phyloP scores from a whole-genome alignment of 2,797 vertebrate genomes.

The Aselliscus stoliczkanus region DNA sequence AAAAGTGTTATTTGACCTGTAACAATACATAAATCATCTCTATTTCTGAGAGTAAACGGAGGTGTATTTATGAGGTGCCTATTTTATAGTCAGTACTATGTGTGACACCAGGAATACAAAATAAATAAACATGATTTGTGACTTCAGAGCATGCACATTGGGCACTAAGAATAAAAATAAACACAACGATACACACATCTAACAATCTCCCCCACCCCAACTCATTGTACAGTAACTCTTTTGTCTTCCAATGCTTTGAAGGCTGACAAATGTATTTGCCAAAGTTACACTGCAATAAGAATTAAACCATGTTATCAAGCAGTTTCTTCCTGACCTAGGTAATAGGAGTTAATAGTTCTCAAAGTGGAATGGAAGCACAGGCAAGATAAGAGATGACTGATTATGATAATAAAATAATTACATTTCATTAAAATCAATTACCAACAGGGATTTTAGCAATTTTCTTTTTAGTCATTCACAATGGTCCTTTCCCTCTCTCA shows the following conservation, averaged over 20 bases:
- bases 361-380: slow-evolving; percentile 34
- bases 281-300: not conserved
- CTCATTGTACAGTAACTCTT: not conserved
- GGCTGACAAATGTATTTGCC: not conserved
- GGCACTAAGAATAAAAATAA: not conserved
- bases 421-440: slow-evolving; percentile 71
- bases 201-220: not conserved
- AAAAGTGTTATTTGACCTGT: not conserved
- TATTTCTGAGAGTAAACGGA: not conserved
- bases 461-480: slow-evolving; percentile 58
- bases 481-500: slow-evolving; percentile 7
- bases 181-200: not conserved
- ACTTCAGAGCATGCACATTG: not conserved
- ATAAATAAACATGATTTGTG: not conserved
- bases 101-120: not conserved
- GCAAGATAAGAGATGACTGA: slow-evolving; percentile 56
- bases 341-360: slow-evolving; percentile 57
- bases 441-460: slow-evolving; percentile 20
- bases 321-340: slow-evolving; percentile 32
- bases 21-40: not conserved
- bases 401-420: slow-evolving; percentile 68
- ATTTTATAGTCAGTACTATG: not conserved
- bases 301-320: slow-evolving; percentile 46
- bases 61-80: not conserved
- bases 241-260: not conserved